Base-by-base conservation (phyloP, 2,113 vertebrate genomes). In the Mobula hypostoma region DNA sequence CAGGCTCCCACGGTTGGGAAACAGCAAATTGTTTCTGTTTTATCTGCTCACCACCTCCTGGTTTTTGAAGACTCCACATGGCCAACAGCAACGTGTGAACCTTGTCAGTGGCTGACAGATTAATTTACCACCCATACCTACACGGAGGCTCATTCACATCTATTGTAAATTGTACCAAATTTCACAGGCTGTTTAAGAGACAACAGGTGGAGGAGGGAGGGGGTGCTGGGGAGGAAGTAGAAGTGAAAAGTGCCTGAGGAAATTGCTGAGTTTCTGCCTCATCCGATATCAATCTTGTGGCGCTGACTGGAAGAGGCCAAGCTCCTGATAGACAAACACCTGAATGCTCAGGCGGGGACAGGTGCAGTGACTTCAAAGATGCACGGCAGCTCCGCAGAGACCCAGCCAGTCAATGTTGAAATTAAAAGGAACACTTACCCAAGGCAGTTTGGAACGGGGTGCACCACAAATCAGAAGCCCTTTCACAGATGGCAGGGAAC, bases 291-390 rank as follows among this genome's bases (percentile, higher is more conserved):
- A 6, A 87, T 87, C 83, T 87, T 61, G 27, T 27, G 0, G 21
- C 1, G 56, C 83, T 29, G 21, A 87, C 24, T 56, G 83, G 14
- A 87, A 87, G 21, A 87, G 83, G 4, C 11, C 83, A 61, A 27
- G 27, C 83, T n/a, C 24, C 48, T 61, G 3, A 11, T 1, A 2
- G 24, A 29, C 48, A 15, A 61, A 87, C 83, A 87, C 83, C 82
- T 87, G 83, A 87, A 94, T 95, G 95, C 96, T 96, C 96, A 95
- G 95, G 95, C 77, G 94, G 70, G 90, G 95, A 96, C 96, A 96
- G 96, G 96, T 96, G 96, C 95, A 94, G 94, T 94, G 94, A 93
- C 95, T 95, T 94, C 94, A 85, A 94, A 95, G 95, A 29, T 87
- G 61, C 83, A 24, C 61, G 83, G 88, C 94, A 95, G 82, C 82